Conservation (phyloP, 1,140 invertebrate species). For the Halesus radiatus region DNA sequence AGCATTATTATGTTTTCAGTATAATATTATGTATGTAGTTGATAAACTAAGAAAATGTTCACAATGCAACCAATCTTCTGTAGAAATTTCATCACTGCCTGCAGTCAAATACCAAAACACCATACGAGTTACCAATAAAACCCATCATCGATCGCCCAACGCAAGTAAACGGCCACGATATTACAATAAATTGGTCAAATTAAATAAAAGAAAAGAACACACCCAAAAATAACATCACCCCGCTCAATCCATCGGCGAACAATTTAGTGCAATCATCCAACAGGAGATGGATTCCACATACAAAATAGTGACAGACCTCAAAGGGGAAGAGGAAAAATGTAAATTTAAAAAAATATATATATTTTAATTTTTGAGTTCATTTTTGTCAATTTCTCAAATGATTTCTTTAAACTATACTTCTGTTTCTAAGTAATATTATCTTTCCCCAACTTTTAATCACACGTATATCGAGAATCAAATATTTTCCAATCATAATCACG, state of each 20-base stretch:
- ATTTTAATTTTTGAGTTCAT: too few relatives aligned
- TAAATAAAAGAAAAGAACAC: constrained; percentile 57
- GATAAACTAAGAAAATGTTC: too few relatives aligned
- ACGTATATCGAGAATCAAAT: too few relatives aligned
- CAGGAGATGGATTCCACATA: constrained; percentile 21
- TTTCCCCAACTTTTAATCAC: too few relatives aligned
- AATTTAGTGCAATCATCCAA: constrained; percentile 56
- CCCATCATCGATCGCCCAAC: constrained; percentile 52
- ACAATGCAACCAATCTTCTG: too few relatives aligned
- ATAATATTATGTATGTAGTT: too few relatives aligned
- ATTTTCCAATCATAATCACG: too few relatives aligned
- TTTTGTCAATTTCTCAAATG: too few relatives aligned
- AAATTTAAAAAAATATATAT: neutral
- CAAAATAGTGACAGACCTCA: neutral
- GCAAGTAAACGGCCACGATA: constrained; percentile 55
- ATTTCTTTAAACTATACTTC: too few relatives aligned
- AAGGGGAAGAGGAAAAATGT: neutral
- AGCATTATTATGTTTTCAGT: too few relatives aligned
- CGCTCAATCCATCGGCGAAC: constrained; percentile 50
- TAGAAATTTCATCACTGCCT: constrained; percentile 3
- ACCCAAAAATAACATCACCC: constrained; percentile 46
- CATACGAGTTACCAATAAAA: constrained; percentile 52
- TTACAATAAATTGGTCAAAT: constrained; percentile 58
- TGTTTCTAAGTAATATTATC: too few relatives aligned
- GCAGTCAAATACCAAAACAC: constrained; percentile 43